These are phyloP conservation scores for Taxidea taxus DNA, from an alignment of 2,113 vertebrate species.

Conservation along the genomic window DNA sequence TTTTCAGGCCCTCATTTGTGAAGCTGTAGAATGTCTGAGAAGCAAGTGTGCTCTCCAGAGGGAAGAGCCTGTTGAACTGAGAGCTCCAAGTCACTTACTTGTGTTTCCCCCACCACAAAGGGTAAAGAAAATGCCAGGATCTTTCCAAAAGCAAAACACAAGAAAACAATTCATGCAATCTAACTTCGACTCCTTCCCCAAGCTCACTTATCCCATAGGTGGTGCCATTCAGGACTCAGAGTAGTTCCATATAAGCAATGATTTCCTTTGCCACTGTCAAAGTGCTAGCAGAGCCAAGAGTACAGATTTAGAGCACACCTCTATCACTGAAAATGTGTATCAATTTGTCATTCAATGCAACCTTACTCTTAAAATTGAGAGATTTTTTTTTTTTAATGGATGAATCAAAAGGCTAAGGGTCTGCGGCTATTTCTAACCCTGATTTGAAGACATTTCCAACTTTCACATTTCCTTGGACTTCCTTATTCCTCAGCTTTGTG, in stretches of 20 bases:
- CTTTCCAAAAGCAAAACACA: not conserved
- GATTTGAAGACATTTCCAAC: conserved; percentile 38
- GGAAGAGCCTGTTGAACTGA: not conserved
- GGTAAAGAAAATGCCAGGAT: not conserved
- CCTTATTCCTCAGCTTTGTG: conserved; percentile 4
- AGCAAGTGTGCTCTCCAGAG: not conserved
- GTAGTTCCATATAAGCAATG: not conserved
- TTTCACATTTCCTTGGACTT: conserved; percentile 43
- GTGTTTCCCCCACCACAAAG: conserved; percentile 2
- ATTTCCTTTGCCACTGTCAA: conserved; percentile 23
- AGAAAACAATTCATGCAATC: not conserved
- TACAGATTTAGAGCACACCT: not conserved
- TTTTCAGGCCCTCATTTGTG: not conserved
- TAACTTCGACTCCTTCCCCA: conserved; percentile 24
- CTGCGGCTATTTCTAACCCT: not conserved
- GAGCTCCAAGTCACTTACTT: not conserved
- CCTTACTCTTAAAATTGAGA: not conserved
- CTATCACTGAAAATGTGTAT: not conserved
- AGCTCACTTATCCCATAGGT: not conserved
- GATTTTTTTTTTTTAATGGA: not conserved
- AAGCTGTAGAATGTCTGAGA: not conserved
- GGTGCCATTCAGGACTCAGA: not conserved
- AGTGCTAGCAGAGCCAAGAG: not conserved
- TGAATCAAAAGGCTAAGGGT: not conserved
- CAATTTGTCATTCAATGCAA: conserved; percentile 14